phyloP scores from a whole-genome alignment of 2,797 vertebrate species.

The Urocyon cinereoargenteus region DNA sequence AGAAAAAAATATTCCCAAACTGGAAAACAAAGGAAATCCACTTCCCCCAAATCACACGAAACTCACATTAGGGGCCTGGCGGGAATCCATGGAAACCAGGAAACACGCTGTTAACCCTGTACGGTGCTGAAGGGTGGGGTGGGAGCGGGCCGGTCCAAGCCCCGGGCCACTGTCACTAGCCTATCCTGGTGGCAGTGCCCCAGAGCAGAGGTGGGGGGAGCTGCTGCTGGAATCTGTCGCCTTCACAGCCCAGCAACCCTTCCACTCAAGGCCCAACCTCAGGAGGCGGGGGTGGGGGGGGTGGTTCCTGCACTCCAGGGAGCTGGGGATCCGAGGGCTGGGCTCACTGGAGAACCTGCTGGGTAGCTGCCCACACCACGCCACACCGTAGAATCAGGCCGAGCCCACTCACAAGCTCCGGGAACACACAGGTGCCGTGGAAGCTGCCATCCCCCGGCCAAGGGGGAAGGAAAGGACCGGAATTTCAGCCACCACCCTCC shows the following conservation, averaged over 20 bases:
- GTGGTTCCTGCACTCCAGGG: background rate
- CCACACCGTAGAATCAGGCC: background rate
- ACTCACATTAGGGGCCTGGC: constrained; percentile 89
- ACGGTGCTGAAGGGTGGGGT: constrained; percentile 32
- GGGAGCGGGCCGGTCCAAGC: background rate
- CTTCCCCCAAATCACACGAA: constrained; percentile 90
- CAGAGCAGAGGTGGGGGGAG: background rate
- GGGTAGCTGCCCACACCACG: constrained; percentile 60
- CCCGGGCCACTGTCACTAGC: background rate
- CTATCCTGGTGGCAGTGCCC: background rate
- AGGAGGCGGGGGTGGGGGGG: constrained; percentile 26
- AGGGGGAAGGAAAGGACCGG: background rate
- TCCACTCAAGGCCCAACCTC: background rate
- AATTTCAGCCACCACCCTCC: background rate
- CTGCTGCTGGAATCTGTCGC: background rate
- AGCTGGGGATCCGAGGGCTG: background rate
- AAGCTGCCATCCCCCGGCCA: fast-evolving
- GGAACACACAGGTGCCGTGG: background rate
- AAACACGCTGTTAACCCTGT: constrained; percentile 87
- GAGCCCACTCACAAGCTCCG: background rate
- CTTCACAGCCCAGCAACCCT: background rate
- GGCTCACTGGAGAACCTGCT: constrained; percentile 57
- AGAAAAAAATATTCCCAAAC: constrained; percentile 86
- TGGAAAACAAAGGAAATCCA: constrained; percentile 88
- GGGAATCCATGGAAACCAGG: constrained; percentile 87